These are phyloP conservation scores for Drosophila virilis DNA, from an alignment of 1,140 invertebrate species.

Conservation along the genomic window DNA sequence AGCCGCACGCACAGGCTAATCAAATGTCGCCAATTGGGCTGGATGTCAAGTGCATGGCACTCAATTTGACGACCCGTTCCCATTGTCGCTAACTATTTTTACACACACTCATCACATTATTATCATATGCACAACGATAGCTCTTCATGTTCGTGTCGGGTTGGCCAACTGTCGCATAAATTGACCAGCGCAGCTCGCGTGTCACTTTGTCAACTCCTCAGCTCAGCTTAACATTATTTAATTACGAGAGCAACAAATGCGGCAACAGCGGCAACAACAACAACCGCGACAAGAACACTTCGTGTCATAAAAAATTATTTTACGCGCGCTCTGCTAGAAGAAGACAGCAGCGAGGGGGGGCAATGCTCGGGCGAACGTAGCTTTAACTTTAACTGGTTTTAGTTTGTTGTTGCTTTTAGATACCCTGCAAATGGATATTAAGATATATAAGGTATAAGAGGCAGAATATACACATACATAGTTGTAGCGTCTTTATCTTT, in stretches of 20 bases:
- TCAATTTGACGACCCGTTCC: constrained; percentile 35
- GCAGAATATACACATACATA: too few species aligned
- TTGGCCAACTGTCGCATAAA: constrained; percentile 18
- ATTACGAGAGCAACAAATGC: constrained; percentile 58
- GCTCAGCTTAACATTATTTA: constrained; percentile 76
- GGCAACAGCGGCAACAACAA: constrained; percentile 51
- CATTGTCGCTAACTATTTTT: constrained; percentile 58
- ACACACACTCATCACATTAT: constrained; percentile 17
- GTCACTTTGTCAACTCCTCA: constrained; percentile 65
- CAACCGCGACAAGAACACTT: constrained; percentile 60
- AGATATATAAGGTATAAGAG: too few species aligned
- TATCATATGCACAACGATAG: constrained; percentile 17
- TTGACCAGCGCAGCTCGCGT: constrained; percentile 59
- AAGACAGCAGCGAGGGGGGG: background rate
- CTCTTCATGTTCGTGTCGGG: constrained; percentile 42
- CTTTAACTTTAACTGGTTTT: constrained; percentile 53
- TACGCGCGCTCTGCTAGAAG: constrained; percentile 37
- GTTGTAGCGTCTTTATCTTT: too few species aligned
- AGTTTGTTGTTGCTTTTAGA: constrained; percentile 7
- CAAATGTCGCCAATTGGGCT: constrained; percentile 46
- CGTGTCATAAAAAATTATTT: constrained; percentile 78
- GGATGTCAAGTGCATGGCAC: constrained; percentile 56
- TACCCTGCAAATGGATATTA: too few species aligned
- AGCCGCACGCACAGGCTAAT: constrained; percentile 25
- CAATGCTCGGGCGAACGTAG: constrained; percentile 8